A percentile compares a stretch with the other conserved stretches of the same genome.
These are phyloP conservation scores for Elysia chlorotica DNA, from an alignment of 1,140 invertebrate species.

Conservation along the genomic window DNA sequence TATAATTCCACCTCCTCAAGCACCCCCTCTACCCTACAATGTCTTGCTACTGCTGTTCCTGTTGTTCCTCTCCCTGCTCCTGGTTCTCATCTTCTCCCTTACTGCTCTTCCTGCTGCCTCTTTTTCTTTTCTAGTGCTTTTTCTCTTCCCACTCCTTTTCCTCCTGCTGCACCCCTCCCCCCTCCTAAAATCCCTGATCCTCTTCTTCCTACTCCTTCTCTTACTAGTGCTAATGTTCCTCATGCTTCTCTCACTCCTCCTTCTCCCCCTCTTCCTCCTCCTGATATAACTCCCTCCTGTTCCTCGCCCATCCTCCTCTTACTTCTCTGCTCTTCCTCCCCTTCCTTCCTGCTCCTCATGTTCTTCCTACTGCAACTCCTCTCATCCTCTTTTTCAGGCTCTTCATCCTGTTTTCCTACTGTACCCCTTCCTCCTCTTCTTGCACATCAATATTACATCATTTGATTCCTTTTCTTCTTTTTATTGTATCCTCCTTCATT, in stretches of 20 bases:
- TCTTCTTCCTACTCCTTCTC: not conserved
- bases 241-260: not conserved
- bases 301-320: not conserved
- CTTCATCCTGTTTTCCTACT: not conserved
- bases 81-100: not conserved
- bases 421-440: not conserved
- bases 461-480: no score
- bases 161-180: constrained; percentile 8
- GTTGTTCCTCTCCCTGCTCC: not conserved
- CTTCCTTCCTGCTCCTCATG: not conserved
- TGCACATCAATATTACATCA: no score
- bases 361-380: not conserved
- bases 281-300: not conserved
- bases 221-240: not conserved
- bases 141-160: constrained; percentile 17
- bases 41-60: not conserved
- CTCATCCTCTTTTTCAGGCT: not conserved
- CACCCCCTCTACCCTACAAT: not conserved
- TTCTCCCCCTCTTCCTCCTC: not conserved
- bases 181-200: not conserved
- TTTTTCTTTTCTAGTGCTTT: not conserved
- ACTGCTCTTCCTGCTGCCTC: not conserved
- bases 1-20: not conserved
- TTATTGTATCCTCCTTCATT: no score
- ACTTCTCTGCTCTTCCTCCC: not conserved